Evolutionary conservation across 1,140 invertebrate genomes (phyloP).

Genomic region (Archivesica marissinica): DNA sequence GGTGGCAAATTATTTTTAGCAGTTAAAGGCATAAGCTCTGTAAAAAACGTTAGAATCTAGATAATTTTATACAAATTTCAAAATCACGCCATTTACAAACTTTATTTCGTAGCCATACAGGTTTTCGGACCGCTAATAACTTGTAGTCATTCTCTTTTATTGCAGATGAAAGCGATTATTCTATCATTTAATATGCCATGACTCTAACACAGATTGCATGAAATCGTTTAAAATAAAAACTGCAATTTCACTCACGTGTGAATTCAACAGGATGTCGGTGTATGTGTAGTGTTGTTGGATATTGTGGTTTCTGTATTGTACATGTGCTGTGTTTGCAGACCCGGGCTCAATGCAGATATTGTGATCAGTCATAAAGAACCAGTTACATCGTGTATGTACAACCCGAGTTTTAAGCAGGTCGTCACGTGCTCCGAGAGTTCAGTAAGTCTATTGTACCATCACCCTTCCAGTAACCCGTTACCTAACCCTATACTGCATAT

Average conservation of each 20-base stretch:
- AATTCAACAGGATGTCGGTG: background rate
- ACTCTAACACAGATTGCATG: background rate
- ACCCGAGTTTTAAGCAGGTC: slow-evolving; percentile 83
- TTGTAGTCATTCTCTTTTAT: too few relatives aligned
- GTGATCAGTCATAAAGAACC: slow-evolving; percentile 83
- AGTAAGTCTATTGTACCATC: slow-evolving; percentile 71
- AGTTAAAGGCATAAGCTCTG: too few relatives aligned
- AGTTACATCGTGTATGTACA: slow-evolving; percentile 82
- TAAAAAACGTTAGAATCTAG: too few relatives aligned
- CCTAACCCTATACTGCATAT: background rate
- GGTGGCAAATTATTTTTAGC: too few relatives aligned
- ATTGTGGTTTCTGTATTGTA: background rate
- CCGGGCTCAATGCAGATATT: slow-evolving; percentile 80
- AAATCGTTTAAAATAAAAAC: background rate
- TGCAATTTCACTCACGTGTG: too few relatives aligned
- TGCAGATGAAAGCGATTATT: too few relatives aligned
- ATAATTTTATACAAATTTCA: too few relatives aligned
- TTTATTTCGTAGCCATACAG: too few relatives aligned
- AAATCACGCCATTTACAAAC: too few relatives aligned
- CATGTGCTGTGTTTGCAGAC: slow-evolving; percentile 68
- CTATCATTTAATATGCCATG: too few relatives aligned
- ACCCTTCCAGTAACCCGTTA: too few relatives aligned
- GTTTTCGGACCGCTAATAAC: too few relatives aligned
- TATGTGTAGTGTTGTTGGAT: background rate
- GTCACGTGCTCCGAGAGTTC: slow-evolving; percentile 83